A percentile compares a stretch with the other conserved stretches of the same genome.
phyloP scores from a whole-genome alignment of 2,797 vertebrate species.

The Fratercula arctica region DNA sequence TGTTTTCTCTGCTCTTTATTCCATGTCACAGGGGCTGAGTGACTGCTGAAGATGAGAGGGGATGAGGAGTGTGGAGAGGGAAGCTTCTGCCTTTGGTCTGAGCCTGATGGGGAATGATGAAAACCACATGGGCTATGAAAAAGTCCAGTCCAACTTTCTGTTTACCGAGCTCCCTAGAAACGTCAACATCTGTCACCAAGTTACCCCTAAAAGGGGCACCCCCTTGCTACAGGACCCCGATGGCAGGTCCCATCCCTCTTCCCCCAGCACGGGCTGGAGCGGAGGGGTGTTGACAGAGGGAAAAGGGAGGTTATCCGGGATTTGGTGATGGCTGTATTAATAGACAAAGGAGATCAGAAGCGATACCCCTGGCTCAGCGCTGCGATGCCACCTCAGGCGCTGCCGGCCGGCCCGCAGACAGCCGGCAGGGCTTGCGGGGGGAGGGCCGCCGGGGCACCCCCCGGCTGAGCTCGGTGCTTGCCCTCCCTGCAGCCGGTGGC shows the following conservation, averaged over 20 bases:
- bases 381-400: neutral
- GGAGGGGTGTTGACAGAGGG: constrained; percentile 50
- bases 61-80: constrained; percentile 70
- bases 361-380: neutral
- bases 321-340: constrained; percentile 50
- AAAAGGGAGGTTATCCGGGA: constrained; percentile 34
- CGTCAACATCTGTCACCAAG: constrained; percentile 76
- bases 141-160: constrained; percentile 72
- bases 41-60: constrained; percentile 69
- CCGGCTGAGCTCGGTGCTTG: no score
- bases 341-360: constrained; percentile 26
- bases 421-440: no score
- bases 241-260: constrained; percentile 62
- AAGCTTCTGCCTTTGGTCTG: constrained; percentile 72
- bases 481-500: neutral
- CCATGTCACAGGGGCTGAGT: constrained; percentile 63
- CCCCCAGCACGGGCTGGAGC: neutral
- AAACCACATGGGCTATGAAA: constrained; percentile 77
- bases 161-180: constrained; percentile 72
- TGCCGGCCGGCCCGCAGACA: neutral
- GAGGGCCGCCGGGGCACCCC: no score
- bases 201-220: constrained; percentile 63
- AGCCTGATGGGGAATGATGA: constrained; percentile 73
- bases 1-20: constrained; percentile 69
- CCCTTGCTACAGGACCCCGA: constrained; percentile 30